Evolutionary conservation across 1,140 invertebrate genomes (phyloP), one percentile per base, ranked within the genome.

Genomic region (Drosophila arawakana): DNA sequence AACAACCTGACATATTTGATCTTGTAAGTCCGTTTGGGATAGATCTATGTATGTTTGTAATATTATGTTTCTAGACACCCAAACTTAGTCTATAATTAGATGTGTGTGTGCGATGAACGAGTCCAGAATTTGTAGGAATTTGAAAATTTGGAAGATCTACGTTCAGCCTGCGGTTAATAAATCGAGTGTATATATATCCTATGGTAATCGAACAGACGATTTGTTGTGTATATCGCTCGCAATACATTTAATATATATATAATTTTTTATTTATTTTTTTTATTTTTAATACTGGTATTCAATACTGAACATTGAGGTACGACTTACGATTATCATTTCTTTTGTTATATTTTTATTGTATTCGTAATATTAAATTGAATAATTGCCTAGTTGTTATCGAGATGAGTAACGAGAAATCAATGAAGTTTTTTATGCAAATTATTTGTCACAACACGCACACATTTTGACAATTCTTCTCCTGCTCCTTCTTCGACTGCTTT

Each of bases 221-320:
- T 43, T 43, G 4, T 10, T 11, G n/a, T 43, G 41, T 43, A 43
- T 43, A 43, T 43, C 41, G 41, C 37, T 39, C 37, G 7, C 10
- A 39, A 43, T 43, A 43, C 37, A 39, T 39, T 9, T 39, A 8
- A 49, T 49, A 21, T 13, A 37, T 30, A 34, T 66, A 43, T 73
- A 54, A 30, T 73, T 34, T 30, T 54, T 35, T 65, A 52, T 46
- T 44, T 66, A 67, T 69, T 69, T 65, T 50, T 69, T 69, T 65
- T 50, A 63, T 65, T 75, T 50, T 76, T 70, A 30, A 30, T 30
- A 30, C 25, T 85, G 80, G 52, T 73, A 65, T 76, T 69, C 73
- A 73, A 80, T 85, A 78, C 80, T 89, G 78, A 89, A 89, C 80
- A 89, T 89, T 89, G 84, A 89, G 84, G 84, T 89, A 89, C 84